Conservation (phyloP, 2,113 vertebrate genomes). For the Rhea americana region DNA sequence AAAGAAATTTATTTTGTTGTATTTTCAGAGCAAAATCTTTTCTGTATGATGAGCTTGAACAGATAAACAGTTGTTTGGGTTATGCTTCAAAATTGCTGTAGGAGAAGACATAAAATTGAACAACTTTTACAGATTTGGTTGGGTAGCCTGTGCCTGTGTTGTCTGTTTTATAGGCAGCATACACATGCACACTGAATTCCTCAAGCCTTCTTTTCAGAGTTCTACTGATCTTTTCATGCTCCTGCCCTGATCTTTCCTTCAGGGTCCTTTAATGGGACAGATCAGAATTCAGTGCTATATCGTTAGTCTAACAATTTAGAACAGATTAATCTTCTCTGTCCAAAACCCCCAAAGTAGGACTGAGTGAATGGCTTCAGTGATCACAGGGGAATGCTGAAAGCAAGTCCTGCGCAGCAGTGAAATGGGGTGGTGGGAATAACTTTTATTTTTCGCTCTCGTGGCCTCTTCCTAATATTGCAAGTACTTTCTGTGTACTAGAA, state of each 20-base stretch:
- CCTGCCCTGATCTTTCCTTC: not conserved
- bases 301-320: conserved; percentile 7
- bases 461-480: not conserved
- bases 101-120: conserved; percentile 10
- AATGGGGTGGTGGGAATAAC: not conserved
- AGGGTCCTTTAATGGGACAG: not conserved
- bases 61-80: not conserved
- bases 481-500: conserved; percentile 10
- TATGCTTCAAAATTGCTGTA: not conserved
- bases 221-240: conserved; percentile 16
- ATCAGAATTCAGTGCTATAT: conserved; percentile 7
- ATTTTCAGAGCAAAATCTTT: not conserved
- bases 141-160: not conserved
- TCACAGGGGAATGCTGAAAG: conserved; percentile 37
- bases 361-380: conserved; percentile 16
- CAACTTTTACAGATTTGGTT: not conserved
- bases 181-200: not conserved
- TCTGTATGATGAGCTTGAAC: not conserved
- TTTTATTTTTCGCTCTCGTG: not conserved
- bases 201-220: conserved; percentile 40
- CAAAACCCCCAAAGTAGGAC: not conserved
- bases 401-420: conserved; percentile 13
- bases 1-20: not conserved
- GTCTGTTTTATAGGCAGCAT: conserved; percentile 15
- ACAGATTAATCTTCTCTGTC: conserved; percentile 38